Evolutionary conservation across 1,140 invertebrate genomes (phyloP).

Genomic region (Drosophila carrolli): DNA sequence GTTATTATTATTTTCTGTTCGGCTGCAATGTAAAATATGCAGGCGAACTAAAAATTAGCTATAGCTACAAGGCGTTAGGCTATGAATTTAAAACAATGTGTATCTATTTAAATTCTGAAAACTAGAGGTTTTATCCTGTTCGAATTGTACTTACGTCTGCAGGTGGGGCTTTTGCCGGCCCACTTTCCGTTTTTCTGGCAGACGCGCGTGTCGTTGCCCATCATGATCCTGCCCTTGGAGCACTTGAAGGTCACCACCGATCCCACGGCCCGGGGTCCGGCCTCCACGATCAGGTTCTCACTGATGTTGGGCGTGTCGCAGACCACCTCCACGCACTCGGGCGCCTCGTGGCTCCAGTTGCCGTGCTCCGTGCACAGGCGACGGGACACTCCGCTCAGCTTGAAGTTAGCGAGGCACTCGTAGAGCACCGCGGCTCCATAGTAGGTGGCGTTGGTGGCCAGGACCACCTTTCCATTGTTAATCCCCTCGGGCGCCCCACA

Average conservation of each 20-base stretch:
- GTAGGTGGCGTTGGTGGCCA: slow-evolving; percentile 94
- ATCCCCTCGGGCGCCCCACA: slow-evolving; percentile 91
- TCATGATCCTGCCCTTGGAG: slow-evolving; percentile 91
- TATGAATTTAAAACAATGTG: too few relatives aligned
- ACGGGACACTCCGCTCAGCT: slow-evolving; percentile 92
- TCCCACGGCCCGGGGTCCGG: slow-evolving; percentile 86
- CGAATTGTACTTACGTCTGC: slow-evolving; percentile 89
- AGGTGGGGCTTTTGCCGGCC: slow-evolving; percentile 91
- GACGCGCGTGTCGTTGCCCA: slow-evolving; percentile 91
- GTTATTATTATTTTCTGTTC: too few relatives aligned
- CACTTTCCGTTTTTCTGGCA: slow-evolving; percentile 92
- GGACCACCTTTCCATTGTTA: slow-evolving; percentile 89
- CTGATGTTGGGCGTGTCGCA: slow-evolving; percentile 89
- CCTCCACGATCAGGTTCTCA: slow-evolving; percentile 86
- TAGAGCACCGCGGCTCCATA: slow-evolving; percentile 94
- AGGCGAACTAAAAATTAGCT: too few relatives aligned
- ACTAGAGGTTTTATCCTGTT: too few relatives aligned
- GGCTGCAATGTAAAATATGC: too few relatives aligned
- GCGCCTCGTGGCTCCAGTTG: slow-evolving; percentile 92
- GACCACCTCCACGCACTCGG: slow-evolving; percentile 92
- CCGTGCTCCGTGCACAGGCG: slow-evolving; percentile 94
- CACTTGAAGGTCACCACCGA: slow-evolving; percentile 93
- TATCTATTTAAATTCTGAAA: too few relatives aligned
- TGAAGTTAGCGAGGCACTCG: slow-evolving; percentile 92
- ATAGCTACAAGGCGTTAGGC: too few relatives aligned